Evolutionary conservation across 2,113 vertebrate genomes (phyloP), one percentile per base, ranked within the genome.

Genomic region (Zingel zingel): DNA sequence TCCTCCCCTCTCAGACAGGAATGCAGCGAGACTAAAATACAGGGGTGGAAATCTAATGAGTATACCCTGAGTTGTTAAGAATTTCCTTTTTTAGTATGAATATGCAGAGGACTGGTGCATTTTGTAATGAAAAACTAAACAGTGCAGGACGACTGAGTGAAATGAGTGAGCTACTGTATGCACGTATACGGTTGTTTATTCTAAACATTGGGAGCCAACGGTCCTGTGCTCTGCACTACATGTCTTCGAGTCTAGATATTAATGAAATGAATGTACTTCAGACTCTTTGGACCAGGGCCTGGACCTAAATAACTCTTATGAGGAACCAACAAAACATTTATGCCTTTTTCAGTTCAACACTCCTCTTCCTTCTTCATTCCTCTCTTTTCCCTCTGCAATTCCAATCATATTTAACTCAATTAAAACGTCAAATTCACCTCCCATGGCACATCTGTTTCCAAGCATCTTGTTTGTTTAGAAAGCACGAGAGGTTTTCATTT

Each of bases 11-110:
- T 77, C 61, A 57, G 25, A 73, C 77, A 84, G 82, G 86, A 79
- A 85, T 87, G 83, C 56, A 74, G 50, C 23, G 1, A 27, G 78
- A 87, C 79, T 51, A 51, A 89, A 89, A 39, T 57, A 86, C 79
- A 78, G 71, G 79, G 77, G 33, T 45, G 58, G 72, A 81, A 71
- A 70, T 86, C 74, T 69, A 82, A 90, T 78, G 72, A 88, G 84
- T 84, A 89, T 76, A 82, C 59, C 79, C 81, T 50, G 68, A 68
- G 59, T 33, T 66, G 33, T 57, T 71, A 66, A 85, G 25, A 23
- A 50, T 80, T 91, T 86, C 74, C 70, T 69, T 72, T 66, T 57
- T 77, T 69, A 45, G 11, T 43, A 25, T 65, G 61, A 84, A 77
- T 72, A 57, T 61, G 69, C 59, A 51, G 43, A 43, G 23, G 16